Base-by-base conservation (phyloP, 2,113 vertebrate species). In the Hypanus sabinus region DNA sequence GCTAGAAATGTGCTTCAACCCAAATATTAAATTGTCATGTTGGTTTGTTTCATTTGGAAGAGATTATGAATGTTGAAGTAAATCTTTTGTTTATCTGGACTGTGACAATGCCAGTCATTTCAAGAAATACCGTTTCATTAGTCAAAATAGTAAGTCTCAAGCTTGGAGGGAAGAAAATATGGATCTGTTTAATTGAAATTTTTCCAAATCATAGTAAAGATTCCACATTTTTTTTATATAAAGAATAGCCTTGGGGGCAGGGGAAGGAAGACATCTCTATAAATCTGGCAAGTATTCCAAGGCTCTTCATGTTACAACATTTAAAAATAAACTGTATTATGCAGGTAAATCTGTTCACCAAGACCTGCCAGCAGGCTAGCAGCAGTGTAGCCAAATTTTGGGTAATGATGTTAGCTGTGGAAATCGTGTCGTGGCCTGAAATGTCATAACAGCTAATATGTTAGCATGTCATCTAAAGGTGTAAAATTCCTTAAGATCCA, bases 1-100 rank as follows among this genome's bases (percentile, higher is more conserved):
- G 60, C 10, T 80, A 70, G 60, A 57, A 94, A 88, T 68, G 38
- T 18, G 75, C 46, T 94, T 88, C 38, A 73, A 73, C 70, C 62
- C 38, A 93, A 46, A 73, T 55, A 22, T 93, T 93, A 24, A 73
- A 36, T 55, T 93, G 27, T 93, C 91, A 68, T 90, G 38, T 73
- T 93, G 70, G 38, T 93, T 73, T 90, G 60, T 68, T 73, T 93
- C 12, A 55, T n/a, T 71, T 55, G 1, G 68, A 93, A 33, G 38
- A 46, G 36, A 73, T 55, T 93, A 20, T 71, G 65, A 71, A 33
- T 11, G 46, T 30, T 20, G 71, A 73, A 36, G 38, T 30, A 90
- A 75, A 55, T 46, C 20, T 93, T 70, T 38, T 71, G 88, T 33
- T 36, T 71, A 70, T 38, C n/a, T 88, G 88, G 18, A 70, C 20